These are phyloP conservation scores for Calypte anna DNA, from an alignment of 2,113 vertebrate genomes.

Conservation along the genomic window DNA sequence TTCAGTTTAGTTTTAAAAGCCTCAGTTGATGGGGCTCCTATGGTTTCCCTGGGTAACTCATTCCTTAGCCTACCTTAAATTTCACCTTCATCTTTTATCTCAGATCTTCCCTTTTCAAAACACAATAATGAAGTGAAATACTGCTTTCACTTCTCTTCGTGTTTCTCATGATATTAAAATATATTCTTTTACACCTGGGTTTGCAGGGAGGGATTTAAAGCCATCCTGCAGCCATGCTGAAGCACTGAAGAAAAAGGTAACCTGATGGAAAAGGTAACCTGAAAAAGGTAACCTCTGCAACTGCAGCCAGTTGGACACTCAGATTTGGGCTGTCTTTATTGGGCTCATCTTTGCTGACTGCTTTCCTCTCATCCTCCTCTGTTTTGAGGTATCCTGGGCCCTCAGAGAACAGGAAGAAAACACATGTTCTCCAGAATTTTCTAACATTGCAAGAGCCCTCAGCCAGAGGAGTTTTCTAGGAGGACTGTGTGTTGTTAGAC, in stretches of 20 bases:
- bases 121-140: constrained; percentile 52
- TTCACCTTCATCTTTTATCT: constrained; percentile 58
- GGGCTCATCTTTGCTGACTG: background rate
- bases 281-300: background rate
- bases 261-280: background rate
- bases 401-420: background rate
- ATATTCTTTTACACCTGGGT: constrained; percentile 27
- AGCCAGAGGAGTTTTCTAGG: background rate
- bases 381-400: background rate
- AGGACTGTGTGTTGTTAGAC: background rate
- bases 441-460: background rate
- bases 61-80: constrained; percentile 28
- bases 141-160: background rate
- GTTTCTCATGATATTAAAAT: constrained; percentile 51
- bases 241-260: background rate
- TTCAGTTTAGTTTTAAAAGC: constrained; percentile 25
- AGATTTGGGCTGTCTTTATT: background rate
- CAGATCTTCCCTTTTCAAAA: constrained; percentile 49
- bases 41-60: constrained; percentile 29
- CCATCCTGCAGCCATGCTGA: background rate
- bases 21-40: background rate
- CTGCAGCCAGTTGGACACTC: background rate
- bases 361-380: background rate
- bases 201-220: constrained; percentile 13
- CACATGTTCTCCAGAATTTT: background rate